Evolutionary conservation across 2,888 invertebrate species (phyloP).

Genomic region (Noctuana brunneofusca): DNA sequence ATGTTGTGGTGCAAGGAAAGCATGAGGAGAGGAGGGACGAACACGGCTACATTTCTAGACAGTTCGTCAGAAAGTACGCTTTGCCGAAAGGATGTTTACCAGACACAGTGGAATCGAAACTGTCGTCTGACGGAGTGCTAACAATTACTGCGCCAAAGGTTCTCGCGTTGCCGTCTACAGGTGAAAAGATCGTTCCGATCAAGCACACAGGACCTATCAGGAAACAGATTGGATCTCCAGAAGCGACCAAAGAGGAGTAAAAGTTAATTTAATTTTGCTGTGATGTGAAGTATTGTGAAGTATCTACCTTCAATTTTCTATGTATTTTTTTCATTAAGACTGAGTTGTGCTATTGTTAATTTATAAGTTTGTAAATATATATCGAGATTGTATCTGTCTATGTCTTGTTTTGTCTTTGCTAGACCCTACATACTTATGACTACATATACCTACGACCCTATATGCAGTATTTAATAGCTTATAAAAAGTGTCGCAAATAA

Average conservation of each 20-base stretch:
- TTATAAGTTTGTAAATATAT: slow-evolving; percentile 31
- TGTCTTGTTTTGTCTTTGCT: not conserved
- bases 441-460: not conserved
- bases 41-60: slow-evolving; percentile 88
- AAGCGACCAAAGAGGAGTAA: slow-evolving; percentile 32
- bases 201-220: slow-evolving; percentile 82
- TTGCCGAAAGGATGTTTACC: slow-evolving; percentile 89
- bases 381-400: not conserved
- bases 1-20: slow-evolving; percentile 88
- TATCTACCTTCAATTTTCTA: not conserved
- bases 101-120: slow-evolving; percentile 86
- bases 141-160: slow-evolving; percentile 87
- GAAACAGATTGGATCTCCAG: slow-evolving; percentile 51
- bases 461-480: too few relatives aligned
- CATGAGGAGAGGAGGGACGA: slow-evolving; percentile 90
- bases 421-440: not conserved
- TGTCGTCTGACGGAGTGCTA: slow-evolving; percentile 90
- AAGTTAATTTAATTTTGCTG: slow-evolving; percentile 15
- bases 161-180: slow-evolving; percentile 63
- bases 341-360: slow-evolving; percentile 49
- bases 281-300: slow-evolving; percentile 4
- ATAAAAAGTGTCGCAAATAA: too few relatives aligned
- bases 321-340: slow-evolving; percentile 51
- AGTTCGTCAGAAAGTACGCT: slow-evolving; percentile 88
- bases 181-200: slow-evolving; percentile 84